A percentile compares a stretch with the other conserved stretches of the same genome.
Evolutionary conservation across 1,140 invertebrate genomes (phyloP).

Genomic region (Drosophila yakuba): DNA sequence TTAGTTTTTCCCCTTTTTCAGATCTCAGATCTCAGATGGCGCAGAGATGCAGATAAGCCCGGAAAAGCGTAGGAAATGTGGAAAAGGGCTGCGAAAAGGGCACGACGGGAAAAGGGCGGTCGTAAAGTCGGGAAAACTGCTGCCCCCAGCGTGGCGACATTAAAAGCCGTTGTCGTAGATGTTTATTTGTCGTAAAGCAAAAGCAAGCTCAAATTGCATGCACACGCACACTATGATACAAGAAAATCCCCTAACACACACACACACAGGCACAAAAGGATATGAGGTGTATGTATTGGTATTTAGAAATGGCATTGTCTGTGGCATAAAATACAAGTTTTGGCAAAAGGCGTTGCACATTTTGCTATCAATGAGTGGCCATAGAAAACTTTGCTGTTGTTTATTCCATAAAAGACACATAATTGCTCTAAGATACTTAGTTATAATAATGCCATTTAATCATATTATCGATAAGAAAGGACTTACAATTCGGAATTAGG

Average conservation of each 20-base stretch:
- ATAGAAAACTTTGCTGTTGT: too few relatives aligned
- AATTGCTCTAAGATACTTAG: too few relatives aligned
- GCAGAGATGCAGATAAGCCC: constrained; percentile 40
- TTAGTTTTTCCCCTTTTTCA: constrained; percentile 24
- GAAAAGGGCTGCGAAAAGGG: not conserved
- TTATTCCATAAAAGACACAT: not conserved
- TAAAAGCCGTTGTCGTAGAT: constrained; percentile 42
- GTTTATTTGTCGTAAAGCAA: constrained; percentile 47
- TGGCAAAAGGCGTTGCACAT: not conserved
- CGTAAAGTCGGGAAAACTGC: constrained; percentile 36
- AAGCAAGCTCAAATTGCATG: constrained; percentile 52
- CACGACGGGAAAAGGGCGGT: not conserved
- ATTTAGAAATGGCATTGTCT: not conserved
- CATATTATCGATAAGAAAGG: not conserved
- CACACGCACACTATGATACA: not conserved
- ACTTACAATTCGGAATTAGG: not conserved
- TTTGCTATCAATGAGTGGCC: not conserved
- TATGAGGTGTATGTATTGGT: too few relatives aligned
- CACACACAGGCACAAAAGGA: not conserved
- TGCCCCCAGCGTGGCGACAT: constrained; percentile 33
- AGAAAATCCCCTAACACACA: not conserved
- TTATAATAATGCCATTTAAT: not conserved
- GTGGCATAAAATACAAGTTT: not conserved
- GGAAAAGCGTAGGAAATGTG: not conserved
- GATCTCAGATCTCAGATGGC: not conserved